These are phyloP conservation scores for Hippotragus niger DNA, from an alignment of 2,113 vertebrate species.

Conservation along the genomic window DNA sequence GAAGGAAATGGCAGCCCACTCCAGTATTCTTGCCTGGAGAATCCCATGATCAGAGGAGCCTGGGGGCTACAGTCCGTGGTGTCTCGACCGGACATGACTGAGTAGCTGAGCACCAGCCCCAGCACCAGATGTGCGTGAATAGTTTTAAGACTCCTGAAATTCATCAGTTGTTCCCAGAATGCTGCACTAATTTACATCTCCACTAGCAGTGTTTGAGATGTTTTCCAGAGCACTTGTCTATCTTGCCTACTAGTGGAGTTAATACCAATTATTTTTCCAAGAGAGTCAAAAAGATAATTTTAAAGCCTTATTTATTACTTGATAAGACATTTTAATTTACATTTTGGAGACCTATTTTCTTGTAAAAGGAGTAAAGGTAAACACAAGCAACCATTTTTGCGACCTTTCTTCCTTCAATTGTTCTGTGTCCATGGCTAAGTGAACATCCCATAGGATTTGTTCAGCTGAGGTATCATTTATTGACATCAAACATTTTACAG, in stretches of 20 bases:
- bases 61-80: background rate
- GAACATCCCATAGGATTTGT: background rate
- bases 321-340: background rate
- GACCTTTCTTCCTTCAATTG: background rate
- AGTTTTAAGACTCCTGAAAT: background rate
- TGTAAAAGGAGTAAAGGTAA: background rate
- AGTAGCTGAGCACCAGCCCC: background rate
- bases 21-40: background rate
- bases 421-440: background rate
- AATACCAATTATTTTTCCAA: background rate
- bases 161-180: background rate
- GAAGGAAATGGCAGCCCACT: background rate
- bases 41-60: background rate
- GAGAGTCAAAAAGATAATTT: background rate
- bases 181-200: background rate
- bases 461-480: background rate
- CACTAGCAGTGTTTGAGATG: background rate
- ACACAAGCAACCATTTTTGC: background rate
- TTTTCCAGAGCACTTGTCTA: background rate
- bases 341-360: background rate
- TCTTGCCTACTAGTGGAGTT: background rate
- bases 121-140: background rate
- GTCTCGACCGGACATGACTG: accelerated
- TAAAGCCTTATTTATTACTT: background rate
- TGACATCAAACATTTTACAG: background rate